Conservation (phyloP, 2,888 invertebrate genomes). For the Tenthredo mesomela region DNA sequence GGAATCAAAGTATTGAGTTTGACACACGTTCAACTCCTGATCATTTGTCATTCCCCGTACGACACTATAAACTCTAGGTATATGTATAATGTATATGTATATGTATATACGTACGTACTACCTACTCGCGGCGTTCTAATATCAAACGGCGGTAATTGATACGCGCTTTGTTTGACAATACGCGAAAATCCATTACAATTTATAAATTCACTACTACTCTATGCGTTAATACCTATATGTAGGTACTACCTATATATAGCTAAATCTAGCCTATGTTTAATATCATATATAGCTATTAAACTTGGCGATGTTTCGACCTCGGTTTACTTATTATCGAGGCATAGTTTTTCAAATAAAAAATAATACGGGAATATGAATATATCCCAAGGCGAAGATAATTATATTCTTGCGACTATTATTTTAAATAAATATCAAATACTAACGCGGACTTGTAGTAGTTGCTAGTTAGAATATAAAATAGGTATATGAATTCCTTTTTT, state of each 20-base stretch:
- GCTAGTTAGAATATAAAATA: neutral
- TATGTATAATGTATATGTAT: neutral
- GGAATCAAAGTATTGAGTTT: constrained; percentile 6
- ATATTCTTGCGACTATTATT: neutral
- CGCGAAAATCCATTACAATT: constrained; percentile 9
- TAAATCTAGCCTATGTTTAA: neutral
- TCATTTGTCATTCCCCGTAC: constrained; percentile 1
- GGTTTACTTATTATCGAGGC: neutral
- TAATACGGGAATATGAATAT: neutral
- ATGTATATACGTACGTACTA: no score
- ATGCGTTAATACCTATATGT: no score
- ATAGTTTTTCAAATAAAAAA: neutral
- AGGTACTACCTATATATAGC: neutral
- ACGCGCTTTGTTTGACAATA: constrained; percentile 32
- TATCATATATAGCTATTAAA: neutral
- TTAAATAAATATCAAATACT: neutral
- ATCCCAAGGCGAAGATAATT: neutral
- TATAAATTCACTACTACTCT: neutral
- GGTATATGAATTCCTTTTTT: neutral
- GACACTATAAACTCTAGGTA: constrained; percentile 1
- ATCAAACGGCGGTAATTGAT: constrained; percentile 43
- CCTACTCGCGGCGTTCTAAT: neutral
- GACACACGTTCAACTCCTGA: neutral
- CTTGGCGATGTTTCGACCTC: constrained; percentile 24
- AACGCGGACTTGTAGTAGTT: neutral